Evolutionary conservation across 1,140 invertebrate genomes (phyloP), one percentile per base, ranked within the genome.

Genomic region (Zophobas atratus): DNA sequence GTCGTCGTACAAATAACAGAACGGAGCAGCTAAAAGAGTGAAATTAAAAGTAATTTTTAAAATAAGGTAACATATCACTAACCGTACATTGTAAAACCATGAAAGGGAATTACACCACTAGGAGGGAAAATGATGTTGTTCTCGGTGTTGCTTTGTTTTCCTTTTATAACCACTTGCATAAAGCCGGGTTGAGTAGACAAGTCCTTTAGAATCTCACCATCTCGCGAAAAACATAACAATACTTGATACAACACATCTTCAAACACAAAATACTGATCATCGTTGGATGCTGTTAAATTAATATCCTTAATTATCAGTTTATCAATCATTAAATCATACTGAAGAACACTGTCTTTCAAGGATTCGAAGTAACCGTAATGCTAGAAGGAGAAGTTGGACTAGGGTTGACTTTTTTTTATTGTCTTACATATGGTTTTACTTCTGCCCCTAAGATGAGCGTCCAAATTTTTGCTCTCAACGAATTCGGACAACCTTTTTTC

Each of bases 211-310:
- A 98, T 91, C 82, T 94, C 92, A 0, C 93, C 92, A 86, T 99
- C 97, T 75, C 97, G 90, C 8, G 95, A 97, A 87, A 99, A 98
- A 82, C 96, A 97, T 35, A 99, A 85, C 90, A 99, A 92, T n/a
- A 97, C 91, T 90, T 98, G 97, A 87, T 98, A 98, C 0, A 99
- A 88, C 48, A 97, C 91, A 87, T 99, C 97, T 89, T 98, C 97
- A 87, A 98, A 99, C 0, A 99, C 97, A 88, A 99, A 99, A 86
- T 99, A 98, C 84, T 98, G 97, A 86, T 99, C 97, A 85, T 99
- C 97, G 86, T 99, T 99, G 2, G 96, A 96, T 0, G 97, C 96
- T 6, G 97, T 99, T 48, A 98, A 86, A 86, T 98, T 96, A 1
- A 99, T 95, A 87, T 99, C 97, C 90, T 98, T 98, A 78, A 98